phyloP scores from a whole-genome alignment of 1,140 invertebrate species.

The Armadillidium nasatum region DNA sequence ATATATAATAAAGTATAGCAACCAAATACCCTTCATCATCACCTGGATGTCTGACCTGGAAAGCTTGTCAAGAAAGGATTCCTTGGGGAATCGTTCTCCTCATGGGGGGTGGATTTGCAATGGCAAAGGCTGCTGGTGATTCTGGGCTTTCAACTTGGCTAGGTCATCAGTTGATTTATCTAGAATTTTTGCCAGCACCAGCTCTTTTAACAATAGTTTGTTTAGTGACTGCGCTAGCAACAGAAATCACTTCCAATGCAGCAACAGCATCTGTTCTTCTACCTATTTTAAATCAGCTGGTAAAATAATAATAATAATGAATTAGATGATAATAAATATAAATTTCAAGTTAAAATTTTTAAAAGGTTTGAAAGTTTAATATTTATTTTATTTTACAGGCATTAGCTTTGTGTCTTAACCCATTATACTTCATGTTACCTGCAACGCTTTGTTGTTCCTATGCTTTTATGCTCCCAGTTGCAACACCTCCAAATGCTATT shows the following conservation, averaged over 20 bases:
- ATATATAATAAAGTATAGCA: not conserved
- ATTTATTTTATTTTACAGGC: slow-evolving; percentile 51
- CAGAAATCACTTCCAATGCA: slow-evolving; percentile 54
- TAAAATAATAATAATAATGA: not conserved
- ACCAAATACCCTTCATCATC: not conserved
- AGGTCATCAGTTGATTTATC: slow-evolving; percentile 47
- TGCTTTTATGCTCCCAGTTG: slow-evolving; percentile 70
- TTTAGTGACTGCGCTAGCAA: slow-evolving; percentile 50
- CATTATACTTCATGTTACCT: slow-evolving; percentile 80
- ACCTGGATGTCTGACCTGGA: slow-evolving; percentile 48
- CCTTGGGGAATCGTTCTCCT: slow-evolving; percentile 53
- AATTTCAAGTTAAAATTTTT: too few relatives aligned
- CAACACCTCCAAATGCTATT: slow-evolving; percentile 88
- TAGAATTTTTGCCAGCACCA: slow-evolving; percentile 48
- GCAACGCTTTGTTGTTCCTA: slow-evolving; percentile 71
- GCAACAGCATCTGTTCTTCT: slow-evolving; percentile 53
- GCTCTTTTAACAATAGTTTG: slow-evolving; percentile 50
- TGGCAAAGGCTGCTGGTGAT: slow-evolving; percentile 49
- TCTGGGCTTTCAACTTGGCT: slow-evolving; percentile 47
- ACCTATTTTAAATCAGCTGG: slow-evolving; percentile 47
- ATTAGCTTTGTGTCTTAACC: slow-evolving; percentile 59
- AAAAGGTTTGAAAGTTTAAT: too few relatives aligned
- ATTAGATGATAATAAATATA: too few relatives aligned
- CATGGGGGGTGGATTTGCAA: slow-evolving; percentile 53
- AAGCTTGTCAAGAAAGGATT: slow-evolving; percentile 48